phyloP scores from a whole-genome alignment of 2,113 vertebrate species.

The Synodontis membranacea region DNA sequence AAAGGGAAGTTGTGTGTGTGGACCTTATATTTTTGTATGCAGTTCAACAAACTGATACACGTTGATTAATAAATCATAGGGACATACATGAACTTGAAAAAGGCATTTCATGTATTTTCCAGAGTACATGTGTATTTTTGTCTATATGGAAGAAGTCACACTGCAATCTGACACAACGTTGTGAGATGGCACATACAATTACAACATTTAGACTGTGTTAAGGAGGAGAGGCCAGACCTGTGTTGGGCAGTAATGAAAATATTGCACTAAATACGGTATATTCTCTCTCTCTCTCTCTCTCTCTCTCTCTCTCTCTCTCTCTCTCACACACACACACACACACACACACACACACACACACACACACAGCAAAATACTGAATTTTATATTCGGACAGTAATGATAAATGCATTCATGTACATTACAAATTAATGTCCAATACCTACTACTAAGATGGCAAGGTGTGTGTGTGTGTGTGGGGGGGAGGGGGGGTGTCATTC shows the following conservation, averaged over 20 bases:
- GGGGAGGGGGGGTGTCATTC: too few species aligned
- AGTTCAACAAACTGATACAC: neutral
- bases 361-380: neutral
- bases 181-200: neutral
- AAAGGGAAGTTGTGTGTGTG: neutral
- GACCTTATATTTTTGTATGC: neutral
- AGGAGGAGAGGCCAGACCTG: neutral
- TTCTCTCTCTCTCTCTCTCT: neutral
- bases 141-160: neutral
- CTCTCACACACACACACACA: neutral
- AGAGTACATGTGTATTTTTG: neutral
- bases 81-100: constrained; percentile 3
- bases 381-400: neutral
- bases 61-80: constrained; percentile 43
- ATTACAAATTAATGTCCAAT: neutral
- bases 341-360: neutral
- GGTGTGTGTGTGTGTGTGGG: too few species aligned
- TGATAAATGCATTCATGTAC: neutral
- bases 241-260: neutral
- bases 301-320: neutral
- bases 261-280: neutral
- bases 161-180: neutral
- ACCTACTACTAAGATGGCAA: too few species aligned
- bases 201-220: neutral
- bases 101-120: neutral